Evolutionary conservation across 2,797 vertebrate genomes (phyloP), one percentile per base, ranked within the genome.

Genomic region (Galaxias olidus): DNA sequence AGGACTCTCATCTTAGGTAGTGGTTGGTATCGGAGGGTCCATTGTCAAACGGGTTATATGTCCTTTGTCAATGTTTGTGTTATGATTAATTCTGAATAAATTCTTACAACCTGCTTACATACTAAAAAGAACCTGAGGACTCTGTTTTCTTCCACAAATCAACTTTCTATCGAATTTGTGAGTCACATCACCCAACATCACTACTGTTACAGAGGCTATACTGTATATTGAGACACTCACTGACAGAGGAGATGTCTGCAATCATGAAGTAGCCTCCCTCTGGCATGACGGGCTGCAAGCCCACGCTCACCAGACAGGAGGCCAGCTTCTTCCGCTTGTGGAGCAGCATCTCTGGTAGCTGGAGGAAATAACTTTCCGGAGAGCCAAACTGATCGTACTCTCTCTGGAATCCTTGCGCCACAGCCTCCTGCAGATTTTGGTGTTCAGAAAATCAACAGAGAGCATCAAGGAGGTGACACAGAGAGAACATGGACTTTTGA

Each of bases 251-350:
- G 84, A 98, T 90, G 79, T 99, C 97, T 4, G 91, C 81, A 0
- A 95, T 84, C 87, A 99, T 88, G 66, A 94, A 99, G 69, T 97
- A 99, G 52, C 95, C 93, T 71, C 97, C 98, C 77, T 98, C 94
- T 0, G 97, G 93, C 66, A 94, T 1, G 1, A 96, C 56, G 10
- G 97, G 95, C 61, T 90, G 89, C 83, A 99, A 78, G 40, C 96
- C 96, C 62, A 91, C 89, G 0, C 84, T 83, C 75, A 79, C 72
- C 77, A 99, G 89, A 71, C 92, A 93, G 0, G 41, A 75, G 0
- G 93, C 79, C 83, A 99, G 83, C 71, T 87, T 91, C 61, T 92
- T 88, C 0, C 95, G 90, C 74, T 92, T 94, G 48, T 58, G 74
- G 57, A 93, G 91, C 65, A 96, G 70, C 63, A 71, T 74, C 8